Evolutionary conservation across 2,888 invertebrate species (phyloP), one percentile per base, ranked within the genome.

Genomic region (Scaptomyza caliginosa): DNA sequence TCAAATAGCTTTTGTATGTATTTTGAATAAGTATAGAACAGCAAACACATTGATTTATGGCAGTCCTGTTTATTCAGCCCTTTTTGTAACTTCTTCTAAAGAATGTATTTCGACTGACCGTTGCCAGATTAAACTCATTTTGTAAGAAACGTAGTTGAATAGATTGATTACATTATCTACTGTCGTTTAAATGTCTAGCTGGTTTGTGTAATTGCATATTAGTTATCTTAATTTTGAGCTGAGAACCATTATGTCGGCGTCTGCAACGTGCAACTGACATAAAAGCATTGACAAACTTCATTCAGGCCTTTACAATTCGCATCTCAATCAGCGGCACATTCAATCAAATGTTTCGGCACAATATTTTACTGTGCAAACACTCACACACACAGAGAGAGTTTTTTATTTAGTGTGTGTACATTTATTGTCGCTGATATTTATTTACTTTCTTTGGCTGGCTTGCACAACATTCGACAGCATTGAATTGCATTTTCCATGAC

Each of bases 401-500:
- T n/a, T n/a, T n/a, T n/a, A n/a, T n/a, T n/a, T n/a, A n/a, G 28
- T 52, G 36, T 38, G 34, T 62, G 50, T 28, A 49, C 52, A 60
- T 76, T 77, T 80, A 70, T 77, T 67, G 69, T 66, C 54, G 52
- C 54, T 57, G 73, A 65, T 84, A 75, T 78, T 75, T 81, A 80
- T 81, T 84, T 80, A 80, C 80, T 77, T 63, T 78, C 67, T 57
- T 65, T 43, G 39, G 52, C 21, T 34, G n/a, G 26, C 3, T 16
- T 46, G 64, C 52, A 43, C 56, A 64, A 52, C 56, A 68, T 64
- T 54, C 74, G 42, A 43, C 38, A 70, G 66, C 79, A 83, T 77
- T 79, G 80, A 83, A 80, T 82, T 74, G 78, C 78, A 80, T 80
- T 84, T 80, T 80, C 49, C 78, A 84, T 74, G 76, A 67, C 74